Conservation (phyloP, 2,888 invertebrate genomes). For the Lepidocyrtoides sp. region DNA sequence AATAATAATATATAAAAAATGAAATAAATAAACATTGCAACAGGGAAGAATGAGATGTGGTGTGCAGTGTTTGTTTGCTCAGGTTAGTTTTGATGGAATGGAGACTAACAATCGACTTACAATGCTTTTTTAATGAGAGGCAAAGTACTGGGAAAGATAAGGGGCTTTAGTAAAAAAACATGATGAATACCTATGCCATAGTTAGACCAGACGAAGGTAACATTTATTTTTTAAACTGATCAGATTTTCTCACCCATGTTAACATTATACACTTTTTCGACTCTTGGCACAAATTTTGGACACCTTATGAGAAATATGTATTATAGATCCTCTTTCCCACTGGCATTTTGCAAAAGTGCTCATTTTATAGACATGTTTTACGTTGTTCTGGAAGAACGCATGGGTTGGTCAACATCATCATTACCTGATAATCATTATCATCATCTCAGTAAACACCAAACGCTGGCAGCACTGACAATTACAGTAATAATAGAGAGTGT, state of each 20-base stretch:
- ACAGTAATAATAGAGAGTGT: slow-evolving; percentile 49
- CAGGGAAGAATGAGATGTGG: background rate
- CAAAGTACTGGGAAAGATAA: no score
- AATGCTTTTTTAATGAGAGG: no score
- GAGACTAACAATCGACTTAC: no score
- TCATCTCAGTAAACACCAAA: background rate
- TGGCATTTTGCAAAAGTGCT: background rate
- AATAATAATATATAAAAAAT: background rate
- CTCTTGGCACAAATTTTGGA: no score
- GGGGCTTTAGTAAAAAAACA: no score
- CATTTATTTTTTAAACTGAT: no score
- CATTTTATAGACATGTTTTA: background rate
- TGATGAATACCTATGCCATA: no score
- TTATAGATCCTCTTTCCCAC: background rate
- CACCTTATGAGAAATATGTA: background rate
- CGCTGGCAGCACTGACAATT: slow-evolving; percentile 39
- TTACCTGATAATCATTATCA: slow-evolving; percentile 12
- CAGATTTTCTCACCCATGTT: no score
- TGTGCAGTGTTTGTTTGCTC: background rate
- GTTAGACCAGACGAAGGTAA: no score
- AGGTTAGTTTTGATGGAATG: no score
- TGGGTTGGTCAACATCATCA: slow-evolving; percentile 12
- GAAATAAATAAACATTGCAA: background rate
- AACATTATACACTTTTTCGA: no score
- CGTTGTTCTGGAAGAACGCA: background rate